phyloP scores from a whole-genome alignment of 2,797 vertebrate genomes.

The Protosalanx chinensis region DNA sequence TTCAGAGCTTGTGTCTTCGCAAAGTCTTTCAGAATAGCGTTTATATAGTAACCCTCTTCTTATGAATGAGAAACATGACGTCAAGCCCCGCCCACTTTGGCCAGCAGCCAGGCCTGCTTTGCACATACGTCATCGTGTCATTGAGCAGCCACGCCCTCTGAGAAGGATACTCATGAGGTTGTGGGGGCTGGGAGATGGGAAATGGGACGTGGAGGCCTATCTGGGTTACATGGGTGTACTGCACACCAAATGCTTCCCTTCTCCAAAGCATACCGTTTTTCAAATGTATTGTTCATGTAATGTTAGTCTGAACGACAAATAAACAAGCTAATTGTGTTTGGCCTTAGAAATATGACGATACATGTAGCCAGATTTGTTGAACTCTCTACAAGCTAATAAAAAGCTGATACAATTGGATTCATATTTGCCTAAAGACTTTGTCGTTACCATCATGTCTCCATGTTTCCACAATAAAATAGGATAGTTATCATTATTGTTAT shows the following conservation, averaged over 20 bases:
- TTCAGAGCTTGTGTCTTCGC: constrained; percentile 26
- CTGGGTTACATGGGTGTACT: not conserved
- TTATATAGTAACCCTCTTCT: constrained; percentile 50
- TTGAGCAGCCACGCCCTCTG: constrained; percentile 18
- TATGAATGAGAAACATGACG: constrained; percentile 53
- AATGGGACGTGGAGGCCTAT: not conserved
- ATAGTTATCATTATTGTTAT: not conserved
- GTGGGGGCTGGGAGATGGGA: constrained; percentile 12
- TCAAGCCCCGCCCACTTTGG: constrained; percentile 56
- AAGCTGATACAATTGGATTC: too few species aligned
- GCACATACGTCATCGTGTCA: constrained; percentile 61
- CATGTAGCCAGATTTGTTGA: too few species aligned
- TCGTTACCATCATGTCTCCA: too few species aligned
- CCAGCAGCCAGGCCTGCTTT: constrained; percentile 40
- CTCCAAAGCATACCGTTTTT: not conserved
- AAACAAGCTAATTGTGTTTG: not conserved
- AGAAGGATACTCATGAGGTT: constrained; percentile 18
- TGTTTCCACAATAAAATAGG: too few species aligned
- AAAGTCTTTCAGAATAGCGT: not conserved
- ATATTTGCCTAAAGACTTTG: too few species aligned
- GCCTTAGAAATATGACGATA: not conserved
- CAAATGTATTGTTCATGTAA: not conserved
- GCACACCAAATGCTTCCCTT: not conserved
- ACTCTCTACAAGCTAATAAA: too few species aligned
- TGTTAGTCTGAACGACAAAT: not conserved